These are phyloP conservation scores for Parascotia fuliginaria DNA, from an alignment of 2,888 invertebrate species.

Conservation along the genomic window DNA sequence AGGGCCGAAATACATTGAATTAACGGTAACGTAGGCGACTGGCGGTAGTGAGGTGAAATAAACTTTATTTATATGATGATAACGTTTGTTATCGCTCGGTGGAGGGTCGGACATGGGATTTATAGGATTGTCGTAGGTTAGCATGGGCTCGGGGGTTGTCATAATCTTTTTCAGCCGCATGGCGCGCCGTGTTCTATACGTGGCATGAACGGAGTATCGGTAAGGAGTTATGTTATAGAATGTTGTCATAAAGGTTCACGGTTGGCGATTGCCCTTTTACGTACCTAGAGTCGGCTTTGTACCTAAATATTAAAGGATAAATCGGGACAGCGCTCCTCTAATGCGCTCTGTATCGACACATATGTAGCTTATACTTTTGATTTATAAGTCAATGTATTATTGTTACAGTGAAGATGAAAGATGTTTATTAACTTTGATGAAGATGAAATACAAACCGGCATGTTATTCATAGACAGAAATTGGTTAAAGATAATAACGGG, in stretches of 20 bases:
- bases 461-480: slow-evolving; percentile 31
- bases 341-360: no score
- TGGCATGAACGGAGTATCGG: slow-evolving; percentile 70
- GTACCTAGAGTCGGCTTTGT: slow-evolving; percentile 10
- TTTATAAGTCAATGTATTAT: slow-evolving; percentile 20
- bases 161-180: slow-evolving; percentile 84
- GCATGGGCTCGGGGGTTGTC: slow-evolving; percentile 73
- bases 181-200: slow-evolving; percentile 65
- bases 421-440: slow-evolving; percentile 32
- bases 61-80: slow-evolving; percentile 54
- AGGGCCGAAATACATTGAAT: slow-evolving; percentile 81
- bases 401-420: slow-evolving; percentile 31
- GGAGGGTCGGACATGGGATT: slow-evolving; percentile 60
- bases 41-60: slow-evolving; percentile 52
- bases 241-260: slow-evolving; percentile 51
- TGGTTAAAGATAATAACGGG: slow-evolving; percentile 29
- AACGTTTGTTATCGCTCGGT: slow-evolving; percentile 58
- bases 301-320: slow-evolving; percentile 7
- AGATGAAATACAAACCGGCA: slow-evolving; percentile 19
- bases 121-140: slow-evolving; percentile 71
- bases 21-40: slow-evolving; percentile 70
- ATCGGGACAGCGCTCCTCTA: slow-evolving; percentile 2
- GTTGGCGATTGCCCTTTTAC: slow-evolving; percentile 29
- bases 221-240: slow-evolving; percentile 67
- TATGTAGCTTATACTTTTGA: slow-evolving; percentile 33